Percentiles rank a stretch among this genome's conserved stretches.
Evolutionary conservation across 2,888 invertebrate species (phyloP).

Genomic region (Drosophila aldrichi): DNA sequence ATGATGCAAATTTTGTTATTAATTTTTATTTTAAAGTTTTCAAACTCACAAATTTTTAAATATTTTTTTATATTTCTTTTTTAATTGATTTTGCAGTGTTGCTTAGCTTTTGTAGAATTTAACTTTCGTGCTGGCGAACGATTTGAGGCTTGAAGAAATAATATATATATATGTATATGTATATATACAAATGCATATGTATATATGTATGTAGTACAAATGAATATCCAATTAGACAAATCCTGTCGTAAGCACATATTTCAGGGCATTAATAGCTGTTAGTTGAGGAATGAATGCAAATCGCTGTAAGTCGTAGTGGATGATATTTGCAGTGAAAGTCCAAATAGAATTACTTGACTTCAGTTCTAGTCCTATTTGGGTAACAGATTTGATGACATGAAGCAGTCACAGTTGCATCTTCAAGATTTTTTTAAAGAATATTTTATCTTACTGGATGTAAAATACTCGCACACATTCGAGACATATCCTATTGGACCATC

Average conservation of each 20-base stretch:
- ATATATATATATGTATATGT: background rate
- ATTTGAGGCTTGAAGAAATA: slow-evolving; percentile 60
- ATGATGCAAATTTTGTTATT: background rate
- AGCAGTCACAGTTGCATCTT: background rate
- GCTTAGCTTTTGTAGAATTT: slow-evolving; percentile 70
- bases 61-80: background rate
- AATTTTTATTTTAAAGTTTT: background rate
- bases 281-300: background rate
- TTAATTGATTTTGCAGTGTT: background rate
- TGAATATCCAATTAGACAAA: background rate
- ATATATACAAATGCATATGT: background rate
- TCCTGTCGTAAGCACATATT: background rate
- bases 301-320: background rate
- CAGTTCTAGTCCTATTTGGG: background rate
- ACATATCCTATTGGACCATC: too few relatives aligned
- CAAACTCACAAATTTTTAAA: slow-evolving; percentile 31
- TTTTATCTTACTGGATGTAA: background rate
- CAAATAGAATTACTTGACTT: background rate
- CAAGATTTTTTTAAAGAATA: background rate
- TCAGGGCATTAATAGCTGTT: background rate
- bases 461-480: too few relatives aligned
- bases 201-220: background rate
- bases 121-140: slow-evolving; percentile 75
- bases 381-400: background rate
- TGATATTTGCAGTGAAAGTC: background rate